phyloP scores from a whole-genome alignment of 2,113 vertebrate species.

The Chitala chitala region DNA sequence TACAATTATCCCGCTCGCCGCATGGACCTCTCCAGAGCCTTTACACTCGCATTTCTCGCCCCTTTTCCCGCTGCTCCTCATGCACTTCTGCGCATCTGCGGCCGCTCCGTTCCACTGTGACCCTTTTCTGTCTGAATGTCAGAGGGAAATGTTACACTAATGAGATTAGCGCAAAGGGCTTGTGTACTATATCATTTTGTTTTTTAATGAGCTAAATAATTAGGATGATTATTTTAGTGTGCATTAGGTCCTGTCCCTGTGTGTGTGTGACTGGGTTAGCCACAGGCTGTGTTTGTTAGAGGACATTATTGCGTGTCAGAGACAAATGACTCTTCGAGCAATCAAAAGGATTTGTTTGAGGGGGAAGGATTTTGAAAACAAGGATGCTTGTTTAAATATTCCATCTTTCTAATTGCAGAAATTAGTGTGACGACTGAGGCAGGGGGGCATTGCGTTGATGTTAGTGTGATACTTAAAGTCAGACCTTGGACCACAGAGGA shows the following conservation, averaged over 20 bases:
- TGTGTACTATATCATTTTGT: background rate
- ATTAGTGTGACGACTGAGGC: conserved; percentile 25
- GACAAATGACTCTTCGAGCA: background rate
- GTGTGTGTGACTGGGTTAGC: too few relatives aligned
- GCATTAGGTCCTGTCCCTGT: too few relatives aligned
- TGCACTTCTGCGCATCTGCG: background rate
- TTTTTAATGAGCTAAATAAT: background rate
- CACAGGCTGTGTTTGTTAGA: too few relatives aligned
- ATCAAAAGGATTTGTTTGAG: background rate
- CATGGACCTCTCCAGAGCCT: too few relatives aligned
- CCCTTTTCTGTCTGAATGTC: background rate
- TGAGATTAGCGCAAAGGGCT: background rate
- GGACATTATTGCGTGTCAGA: background rate
- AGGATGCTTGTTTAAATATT: conserved; percentile 29
- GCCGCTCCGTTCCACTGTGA: background rate
- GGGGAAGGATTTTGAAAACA: conserved; percentile 14
- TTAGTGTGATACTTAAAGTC: conserved; percentile 11
- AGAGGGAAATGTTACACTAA: background rate
- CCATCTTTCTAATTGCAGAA: conserved; percentile 36
- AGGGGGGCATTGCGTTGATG: background rate
- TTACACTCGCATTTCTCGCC: background rate
- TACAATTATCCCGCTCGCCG: background rate
- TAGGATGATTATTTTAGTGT: too few relatives aligned
- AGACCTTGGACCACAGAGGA: background rate
- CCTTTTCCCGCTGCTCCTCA: background rate